Evolutionary conservation across 1,140 invertebrate species (phyloP).

Genomic region (Ruditapes philippinarum): DNA sequence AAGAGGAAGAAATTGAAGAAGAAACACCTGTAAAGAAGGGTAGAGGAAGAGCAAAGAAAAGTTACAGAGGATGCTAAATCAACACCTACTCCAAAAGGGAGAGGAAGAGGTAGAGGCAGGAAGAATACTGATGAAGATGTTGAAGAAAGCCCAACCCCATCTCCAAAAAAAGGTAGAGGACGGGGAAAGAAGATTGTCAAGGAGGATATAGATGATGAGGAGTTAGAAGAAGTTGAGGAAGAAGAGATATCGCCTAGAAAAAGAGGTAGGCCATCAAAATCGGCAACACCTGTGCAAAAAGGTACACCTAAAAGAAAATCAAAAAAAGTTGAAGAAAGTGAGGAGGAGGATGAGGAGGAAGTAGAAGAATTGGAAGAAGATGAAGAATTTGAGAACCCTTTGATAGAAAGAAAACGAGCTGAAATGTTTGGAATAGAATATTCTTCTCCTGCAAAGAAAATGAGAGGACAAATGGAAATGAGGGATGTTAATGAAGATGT

Average conservation of each 20-base stretch:
- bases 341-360: slow-evolving; percentile 56
- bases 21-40: slow-evolving; percentile 54
- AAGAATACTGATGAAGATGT: slow-evolving; percentile 55
- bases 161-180: slow-evolving; percentile 30
- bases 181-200: slow-evolving; percentile 58
- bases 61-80: slow-evolving; percentile 40
- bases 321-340: slow-evolving; percentile 21
- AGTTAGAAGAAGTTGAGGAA: slow-evolving; percentile 53
- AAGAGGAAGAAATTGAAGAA: slow-evolving; percentile 61
- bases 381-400: slow-evolving; percentile 36
- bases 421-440: slow-evolving; percentile 50
- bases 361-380: slow-evolving; percentile 42
- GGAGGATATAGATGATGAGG: slow-evolving; percentile 58
- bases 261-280: slow-evolving; percentile 49
- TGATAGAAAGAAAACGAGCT: slow-evolving; percentile 26
- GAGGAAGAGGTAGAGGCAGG: slow-evolving; percentile 38
- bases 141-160: slow-evolving; percentile 47
- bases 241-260: slow-evolving; percentile 38
- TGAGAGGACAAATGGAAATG: slow-evolving; percentile 58
- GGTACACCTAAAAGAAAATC: slow-evolving; percentile 52
- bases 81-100: slow-evolving; percentile 50
- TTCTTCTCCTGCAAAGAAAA: slow-evolving; percentile 56
- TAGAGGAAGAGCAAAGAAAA: slow-evolving; percentile 60
- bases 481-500: slow-evolving; percentile 34
- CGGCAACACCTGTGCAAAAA: background rate